Conservation (phyloP, 2,797 vertebrate genomes). For the Salarias fasciatus region DNA sequence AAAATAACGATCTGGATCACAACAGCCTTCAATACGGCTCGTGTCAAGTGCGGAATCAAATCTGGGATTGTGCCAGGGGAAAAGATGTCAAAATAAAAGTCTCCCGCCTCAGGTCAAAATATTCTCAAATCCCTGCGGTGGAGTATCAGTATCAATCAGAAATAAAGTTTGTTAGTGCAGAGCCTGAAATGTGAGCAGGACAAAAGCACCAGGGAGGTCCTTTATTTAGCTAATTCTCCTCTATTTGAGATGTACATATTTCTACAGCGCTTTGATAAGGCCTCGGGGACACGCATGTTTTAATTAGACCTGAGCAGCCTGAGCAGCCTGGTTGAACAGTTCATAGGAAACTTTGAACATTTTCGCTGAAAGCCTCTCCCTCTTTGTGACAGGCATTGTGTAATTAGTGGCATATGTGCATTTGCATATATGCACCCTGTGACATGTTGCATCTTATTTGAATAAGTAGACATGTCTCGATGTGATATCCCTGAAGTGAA, state of each 20-base stretch:
- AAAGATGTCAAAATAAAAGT: conserved; percentile 80
- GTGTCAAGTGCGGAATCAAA: conserved; percentile 69
- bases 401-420: conserved; percentile 82
- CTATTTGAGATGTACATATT: conserved; percentile 81
- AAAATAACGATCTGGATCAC: conserved; percentile 65
- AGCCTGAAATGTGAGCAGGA: conserved; percentile 62
- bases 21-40: conserved; percentile 58
- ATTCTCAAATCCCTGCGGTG: conserved; percentile 72
- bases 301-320: conserved; percentile 78
- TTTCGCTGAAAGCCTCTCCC: conserved; percentile 66
- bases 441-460: conserved; percentile 83
- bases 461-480: conserved; percentile 81
- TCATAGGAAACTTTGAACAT: conserved; percentile 79
- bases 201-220: conserved; percentile 75
- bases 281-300: conserved; percentile 76
- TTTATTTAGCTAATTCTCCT: conserved; percentile 79
- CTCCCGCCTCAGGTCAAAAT: conserved; percentile 77
- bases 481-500: conserved; percentile 82
- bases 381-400: conserved; percentile 78
- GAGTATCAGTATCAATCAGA: conserved; percentile 72
- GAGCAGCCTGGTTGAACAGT: conserved; percentile 74
- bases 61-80: conserved; percentile 69
- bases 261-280: conserved; percentile 76
- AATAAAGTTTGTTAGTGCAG: conserved; percentile 70
- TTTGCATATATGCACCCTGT: conserved; percentile 80